These are phyloP conservation scores for Prinia subflava DNA, from an alignment of 2,113 vertebrate genomes.

Conservation along the genomic window DNA sequence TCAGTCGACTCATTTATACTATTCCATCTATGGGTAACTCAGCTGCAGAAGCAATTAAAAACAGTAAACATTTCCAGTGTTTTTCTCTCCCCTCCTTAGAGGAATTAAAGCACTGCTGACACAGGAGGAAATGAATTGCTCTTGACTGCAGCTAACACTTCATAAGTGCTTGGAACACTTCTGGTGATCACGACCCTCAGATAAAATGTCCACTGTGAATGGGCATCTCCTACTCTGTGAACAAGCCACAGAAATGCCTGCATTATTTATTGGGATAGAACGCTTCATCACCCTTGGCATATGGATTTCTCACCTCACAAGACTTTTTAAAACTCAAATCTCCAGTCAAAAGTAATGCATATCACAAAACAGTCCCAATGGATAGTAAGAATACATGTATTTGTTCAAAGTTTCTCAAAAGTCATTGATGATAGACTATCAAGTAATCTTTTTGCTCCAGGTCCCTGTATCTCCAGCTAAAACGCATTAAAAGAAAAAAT, in stretches of 20 bases:
- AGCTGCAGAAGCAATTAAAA: not conserved
- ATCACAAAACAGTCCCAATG: not conserved
- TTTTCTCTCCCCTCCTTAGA: not conserved
- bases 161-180: not conserved
- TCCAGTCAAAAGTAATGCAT: not conserved
- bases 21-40: not conserved
- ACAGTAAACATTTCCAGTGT: not conserved
- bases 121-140: not conserved
- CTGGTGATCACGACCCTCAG: not conserved
- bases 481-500: slow-evolving; percentile 35
- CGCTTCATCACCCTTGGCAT: not conserved
- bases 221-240: not conserved
- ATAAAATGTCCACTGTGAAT: not conserved
- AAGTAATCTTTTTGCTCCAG: not conserved
- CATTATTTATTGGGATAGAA: not conserved
- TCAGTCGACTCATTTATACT: accelerated
- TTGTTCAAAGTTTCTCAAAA: not conserved
- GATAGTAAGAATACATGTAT: not conserved
- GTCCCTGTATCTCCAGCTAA: not conserved
- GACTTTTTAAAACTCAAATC: not conserved
- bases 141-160: not conserved
- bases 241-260: not conserved
- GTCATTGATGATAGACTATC: not conserved
- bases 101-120: not conserved
- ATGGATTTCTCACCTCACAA: not conserved